A percentile compares a stretch with the other conserved stretches of the same genome.
Conservation (phyloP, 2,797 vertebrate genomes). For the Calcarius lapponicus region DNA sequence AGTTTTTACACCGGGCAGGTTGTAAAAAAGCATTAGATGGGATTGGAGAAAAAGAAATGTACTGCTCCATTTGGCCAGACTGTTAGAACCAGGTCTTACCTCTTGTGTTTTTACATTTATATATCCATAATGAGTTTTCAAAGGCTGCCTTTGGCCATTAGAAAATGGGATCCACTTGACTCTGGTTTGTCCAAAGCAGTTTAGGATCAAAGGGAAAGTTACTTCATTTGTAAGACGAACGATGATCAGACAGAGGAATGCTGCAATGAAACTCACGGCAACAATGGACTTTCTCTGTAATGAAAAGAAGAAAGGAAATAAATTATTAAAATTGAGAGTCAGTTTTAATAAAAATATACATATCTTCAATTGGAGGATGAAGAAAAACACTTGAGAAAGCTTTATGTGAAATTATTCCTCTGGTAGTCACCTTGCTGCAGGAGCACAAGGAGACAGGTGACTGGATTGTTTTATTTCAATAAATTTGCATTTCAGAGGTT, state of each 20-base stretch:
- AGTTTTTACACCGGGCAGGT: background rate
- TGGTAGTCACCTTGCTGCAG: background rate
- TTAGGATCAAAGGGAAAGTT: constrained; percentile 85
- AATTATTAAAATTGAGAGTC: background rate
- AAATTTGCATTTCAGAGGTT: constrained; percentile 18
- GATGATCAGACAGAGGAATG: constrained; percentile 88
- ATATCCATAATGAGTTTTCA: constrained; percentile 89
- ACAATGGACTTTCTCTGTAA: constrained; percentile 89
- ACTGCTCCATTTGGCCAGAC: background rate
- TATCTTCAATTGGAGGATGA: background rate
- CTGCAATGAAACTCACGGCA: constrained; percentile 83
- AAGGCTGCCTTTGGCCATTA: constrained; percentile 79
- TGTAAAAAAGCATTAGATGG: background rate
- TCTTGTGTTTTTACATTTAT: constrained; percentile 89
- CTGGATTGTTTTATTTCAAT: background rate
- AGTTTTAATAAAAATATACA: background rate
- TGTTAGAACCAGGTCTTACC: constrained; percentile 78
- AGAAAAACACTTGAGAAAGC: background rate
- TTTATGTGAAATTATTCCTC: background rate
- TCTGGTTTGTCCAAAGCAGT: constrained; percentile 85
- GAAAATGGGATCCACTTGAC: constrained; percentile 85
- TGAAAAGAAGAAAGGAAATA: background rate
- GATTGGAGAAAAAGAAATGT: background rate
- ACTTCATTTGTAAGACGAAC: constrained; percentile 86
- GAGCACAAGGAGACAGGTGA: background rate